Evolutionary conservation across 2,113 vertebrate genomes (phyloP), one percentile per base, ranked within the genome.

Genomic region (Calidris pygmaea): DNA sequence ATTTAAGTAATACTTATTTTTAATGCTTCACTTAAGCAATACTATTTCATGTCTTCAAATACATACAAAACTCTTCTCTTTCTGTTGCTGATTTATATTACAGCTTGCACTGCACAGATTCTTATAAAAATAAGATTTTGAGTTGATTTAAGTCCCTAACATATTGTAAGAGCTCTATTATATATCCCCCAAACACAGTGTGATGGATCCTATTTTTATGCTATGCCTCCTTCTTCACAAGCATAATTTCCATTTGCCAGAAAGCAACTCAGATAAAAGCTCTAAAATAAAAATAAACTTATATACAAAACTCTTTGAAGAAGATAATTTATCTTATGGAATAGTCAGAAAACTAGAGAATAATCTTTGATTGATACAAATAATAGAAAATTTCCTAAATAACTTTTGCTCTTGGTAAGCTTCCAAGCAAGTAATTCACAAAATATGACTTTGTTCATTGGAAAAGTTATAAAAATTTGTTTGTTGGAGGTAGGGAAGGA

Each of bases 401-500:
- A 97, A 97, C 85, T 67, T 93, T 94, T 97, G 60, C 81, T 97
- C 14, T 92, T 97, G 96, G 95, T 89, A 78, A 96, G 58, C 70
- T 97, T 98, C 97, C 95, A 98, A 94, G 95, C 60, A 89, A 97
- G 86, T 97, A 98, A 98, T 96, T 97, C 96, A 97, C 95, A 98
- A 98, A 98, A 98, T 96, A 96, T 97, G 95, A 97, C 94, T 96
- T 97, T 97, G 93, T 97, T 91, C 90, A 95, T 97, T 96, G 95
- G 50, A 89, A 95, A 97, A 85, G 94, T 97, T 97, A 97, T 97
- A 98, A 97, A 97, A 98, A 97, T 98, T 98, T 98, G 97, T 98
- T 98, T 98, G 96, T 97, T 98, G 96, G 97, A 97, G 97, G 97
- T 98, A 98, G 84, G 65, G 79, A 98, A 98, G 97, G 97, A 98